Conservation (phyloP, 2,113 vertebrate species). For the Siphamia tubifer region DNA sequence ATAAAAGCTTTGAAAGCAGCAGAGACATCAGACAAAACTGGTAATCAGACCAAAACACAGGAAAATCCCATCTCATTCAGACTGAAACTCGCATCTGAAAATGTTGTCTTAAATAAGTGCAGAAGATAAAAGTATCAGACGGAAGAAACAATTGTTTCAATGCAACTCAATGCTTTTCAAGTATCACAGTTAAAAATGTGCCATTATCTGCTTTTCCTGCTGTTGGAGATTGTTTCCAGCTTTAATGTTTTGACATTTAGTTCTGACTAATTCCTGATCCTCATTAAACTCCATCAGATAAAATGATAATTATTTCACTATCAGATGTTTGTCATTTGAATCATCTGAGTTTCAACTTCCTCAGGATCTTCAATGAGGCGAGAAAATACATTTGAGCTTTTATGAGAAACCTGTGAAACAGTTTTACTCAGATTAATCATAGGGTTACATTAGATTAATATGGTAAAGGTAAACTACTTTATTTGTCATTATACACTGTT, state of each 20-base stretch:
- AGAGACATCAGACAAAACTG: neutral
- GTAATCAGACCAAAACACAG: neutral
- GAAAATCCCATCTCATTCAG: neutral
- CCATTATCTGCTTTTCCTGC: neutral
- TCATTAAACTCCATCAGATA: neutral
- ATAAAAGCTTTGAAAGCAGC: neutral
- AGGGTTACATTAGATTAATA: no score
- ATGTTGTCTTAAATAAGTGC: constrained; percentile 2
- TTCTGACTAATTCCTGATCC: neutral
- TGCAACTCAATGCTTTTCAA: constrained; percentile 6
- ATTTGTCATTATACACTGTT: no score
- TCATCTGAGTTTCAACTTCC: neutral
- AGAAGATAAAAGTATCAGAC: neutral
- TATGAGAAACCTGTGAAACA: no score
- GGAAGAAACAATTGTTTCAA: neutral
- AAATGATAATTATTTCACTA: neutral
- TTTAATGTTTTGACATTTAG: constrained; percentile 17
- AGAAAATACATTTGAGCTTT: no score
- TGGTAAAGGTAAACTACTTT: no score
- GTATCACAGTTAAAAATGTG: neutral
- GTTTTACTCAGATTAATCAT: no score
- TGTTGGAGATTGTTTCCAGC: neutral
- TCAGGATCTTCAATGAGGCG: neutral
- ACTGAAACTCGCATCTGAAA: neutral
- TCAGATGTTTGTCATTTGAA: neutral